Evolutionary conservation across 2,113 vertebrate genomes (phyloP).

Genomic region (Phrynocephalus versicolor): DNA sequence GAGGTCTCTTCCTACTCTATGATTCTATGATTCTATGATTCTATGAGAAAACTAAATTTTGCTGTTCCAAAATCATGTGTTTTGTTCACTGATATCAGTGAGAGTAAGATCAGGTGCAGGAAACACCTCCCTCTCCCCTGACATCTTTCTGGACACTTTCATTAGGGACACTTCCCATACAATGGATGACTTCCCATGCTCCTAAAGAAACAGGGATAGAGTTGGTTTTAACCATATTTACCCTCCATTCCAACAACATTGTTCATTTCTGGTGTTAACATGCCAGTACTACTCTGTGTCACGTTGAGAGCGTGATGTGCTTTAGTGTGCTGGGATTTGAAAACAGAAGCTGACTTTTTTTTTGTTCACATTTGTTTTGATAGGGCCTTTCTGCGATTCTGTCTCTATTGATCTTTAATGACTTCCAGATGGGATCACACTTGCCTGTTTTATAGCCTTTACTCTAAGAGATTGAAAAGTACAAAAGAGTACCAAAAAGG

Average conservation of each 20-base stretch:
- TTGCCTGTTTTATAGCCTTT: conserved; percentile 65
- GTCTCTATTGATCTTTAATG: conserved; percentile 76
- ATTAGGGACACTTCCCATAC: background rate
- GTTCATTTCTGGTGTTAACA: conserved; percentile 58
- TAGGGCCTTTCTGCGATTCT: conserved; percentile 63
- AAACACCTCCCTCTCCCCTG: background rate
- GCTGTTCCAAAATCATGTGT: background rate
- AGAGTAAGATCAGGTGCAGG: background rate
- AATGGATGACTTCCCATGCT: conserved; percentile 48
- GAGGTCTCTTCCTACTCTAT: too few species aligned
- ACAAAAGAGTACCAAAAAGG: conserved; percentile 49
- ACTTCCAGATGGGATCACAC: conserved; percentile 73
- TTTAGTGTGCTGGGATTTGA: conserved; percentile 60
- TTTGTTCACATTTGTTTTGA: conserved; percentile 67
- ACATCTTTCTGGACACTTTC: background rate
- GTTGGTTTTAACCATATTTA: conserved; percentile 56
- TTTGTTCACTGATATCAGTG: background rate
- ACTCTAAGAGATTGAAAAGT: conserved; percentile 61
- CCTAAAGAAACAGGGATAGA: conserved; percentile 47
- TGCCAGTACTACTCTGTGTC: conserved; percentile 41
- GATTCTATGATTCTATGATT: too few species aligned
- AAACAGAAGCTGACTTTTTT: conserved; percentile 65
- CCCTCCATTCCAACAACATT: conserved; percentile 62
- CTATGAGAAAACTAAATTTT: too few species aligned
- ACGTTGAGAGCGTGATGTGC: conserved; percentile 47